Evolutionary conservation across 2,888 invertebrate genomes (phyloP), one percentile per base, ranked within the genome.

Genomic region (Agonopterix subpropinquella): DNA sequence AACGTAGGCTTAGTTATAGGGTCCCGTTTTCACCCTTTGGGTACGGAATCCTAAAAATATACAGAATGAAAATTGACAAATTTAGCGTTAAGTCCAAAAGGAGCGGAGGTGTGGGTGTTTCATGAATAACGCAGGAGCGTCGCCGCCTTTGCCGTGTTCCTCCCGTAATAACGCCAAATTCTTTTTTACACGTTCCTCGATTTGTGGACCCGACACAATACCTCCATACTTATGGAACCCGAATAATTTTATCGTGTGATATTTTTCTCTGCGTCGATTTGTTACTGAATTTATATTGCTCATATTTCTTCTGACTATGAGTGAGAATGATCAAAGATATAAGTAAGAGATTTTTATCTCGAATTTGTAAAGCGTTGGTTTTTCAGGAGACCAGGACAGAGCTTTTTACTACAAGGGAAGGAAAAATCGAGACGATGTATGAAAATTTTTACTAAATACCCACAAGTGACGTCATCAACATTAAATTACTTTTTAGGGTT

Each of bases 121-220:
- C 75, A 80, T 80, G 80, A 80, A 80, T 80, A 80, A 80, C 65
- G 69, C 74, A 80, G 61, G 53, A 69, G 65, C 58, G 67, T 65
- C 70, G 64, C 73, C 78, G 77, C 80, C 80, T 76, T 74, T 73
- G 66, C 70, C 67, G 62, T 79, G 80, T 78, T 67, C 63, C 51
- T 56, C 55, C 66, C 65, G 70, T 73, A 73, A 77, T 78, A 74
- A 69, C 61, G 66, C 51, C 57, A 57, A 63, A 62, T 61, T 56
- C 60, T 63, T 65, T 63, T 61, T 58, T 67, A 68, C 68, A 66
- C 59, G 58, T 71, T 67, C 61, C 61, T 62, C 69, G 73, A 76
- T 70, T 73, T 70, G 65, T 63, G 53, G 56, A 57, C 57, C 59
- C 36, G 10, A 44, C 43, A 37, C 50, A 42, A 45, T 45, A 50